Evolutionary conservation across 2,113 vertebrate species (phyloP).

Genomic region (Aptenodytes forsteri): DNA sequence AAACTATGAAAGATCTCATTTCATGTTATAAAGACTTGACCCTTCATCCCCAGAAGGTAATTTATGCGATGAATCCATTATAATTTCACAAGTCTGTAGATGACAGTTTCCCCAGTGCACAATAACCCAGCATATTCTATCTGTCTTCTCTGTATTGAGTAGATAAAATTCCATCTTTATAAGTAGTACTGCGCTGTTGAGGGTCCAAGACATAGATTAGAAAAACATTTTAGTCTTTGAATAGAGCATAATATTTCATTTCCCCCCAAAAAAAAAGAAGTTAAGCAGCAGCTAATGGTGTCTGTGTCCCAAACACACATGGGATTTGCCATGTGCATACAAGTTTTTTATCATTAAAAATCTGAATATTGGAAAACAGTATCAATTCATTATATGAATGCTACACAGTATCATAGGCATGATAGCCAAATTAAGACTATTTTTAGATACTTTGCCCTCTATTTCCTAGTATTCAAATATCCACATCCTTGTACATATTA

Average conservation of each 20-base stretch:
- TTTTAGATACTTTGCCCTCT: background rate
- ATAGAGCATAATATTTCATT: background rate
- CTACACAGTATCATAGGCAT: background rate
- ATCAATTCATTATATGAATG: background rate
- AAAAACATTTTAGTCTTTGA: background rate
- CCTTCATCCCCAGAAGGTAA: background rate
- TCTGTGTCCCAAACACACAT: background rate
- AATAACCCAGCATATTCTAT: background rate
- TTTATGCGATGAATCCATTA: background rate
- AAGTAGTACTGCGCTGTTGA: background rate
- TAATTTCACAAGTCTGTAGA: background rate
- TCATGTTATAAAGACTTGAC: background rate
- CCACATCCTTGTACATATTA: background rate
- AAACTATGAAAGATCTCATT: background rate
- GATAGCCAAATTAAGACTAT: background rate
- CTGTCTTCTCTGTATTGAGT: background rate
- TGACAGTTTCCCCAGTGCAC: background rate
- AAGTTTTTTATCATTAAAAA: background rate
- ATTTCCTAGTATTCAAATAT: background rate
- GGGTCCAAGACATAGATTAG: background rate
- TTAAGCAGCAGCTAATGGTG: background rate
- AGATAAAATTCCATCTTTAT: background rate
- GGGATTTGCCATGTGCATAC: background rate
- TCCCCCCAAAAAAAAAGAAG: accelerated
- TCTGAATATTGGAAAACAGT: background rate